A percentile compares a stretch with the other conserved stretches of the same genome.
Evolutionary conservation across 2,113 vertebrate species (phyloP).

Genomic region (Embiotoca jacksoni): DNA sequence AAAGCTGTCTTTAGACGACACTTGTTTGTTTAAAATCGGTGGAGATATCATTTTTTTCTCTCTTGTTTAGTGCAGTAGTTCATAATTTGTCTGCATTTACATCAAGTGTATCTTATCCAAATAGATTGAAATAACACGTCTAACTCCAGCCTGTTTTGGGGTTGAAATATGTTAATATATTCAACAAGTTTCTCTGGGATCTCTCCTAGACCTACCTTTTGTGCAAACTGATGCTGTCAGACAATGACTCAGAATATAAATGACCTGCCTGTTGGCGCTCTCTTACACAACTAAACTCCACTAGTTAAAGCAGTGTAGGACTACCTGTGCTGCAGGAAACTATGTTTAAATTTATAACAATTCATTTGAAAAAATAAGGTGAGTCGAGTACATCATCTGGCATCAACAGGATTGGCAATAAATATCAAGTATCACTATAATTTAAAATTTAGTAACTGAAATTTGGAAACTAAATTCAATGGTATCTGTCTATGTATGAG

Average conservation of each 20-base stretch:
- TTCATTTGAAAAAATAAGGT: no score
- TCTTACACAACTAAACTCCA: neutral
- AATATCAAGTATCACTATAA: no score
- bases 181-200: neutral
- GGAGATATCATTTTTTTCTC: neutral
- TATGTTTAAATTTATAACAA: neutral
- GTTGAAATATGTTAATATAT: neutral
- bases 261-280: neutral
- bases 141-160: neutral
- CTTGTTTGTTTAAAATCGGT: slow-evolving; percentile 40
- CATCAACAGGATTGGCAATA: no score
- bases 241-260: neutral
- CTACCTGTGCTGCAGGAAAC: neutral
- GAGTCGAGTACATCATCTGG: no score
- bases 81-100: slow-evolving; percentile 55
- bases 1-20: slow-evolving; percentile 47
- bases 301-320: neutral
- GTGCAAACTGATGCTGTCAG: neutral
- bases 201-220: neutral
- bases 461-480: neutral
- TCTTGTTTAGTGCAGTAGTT: neutral
- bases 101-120: slow-evolving; percentile 48
- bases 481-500: neutral
- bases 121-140: slow-evolving; percentile 11
- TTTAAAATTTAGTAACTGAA: neutral